Evolutionary conservation across 2,888 invertebrate species (phyloP).

Genomic region (Drosophila cyrtoloma): DNA sequence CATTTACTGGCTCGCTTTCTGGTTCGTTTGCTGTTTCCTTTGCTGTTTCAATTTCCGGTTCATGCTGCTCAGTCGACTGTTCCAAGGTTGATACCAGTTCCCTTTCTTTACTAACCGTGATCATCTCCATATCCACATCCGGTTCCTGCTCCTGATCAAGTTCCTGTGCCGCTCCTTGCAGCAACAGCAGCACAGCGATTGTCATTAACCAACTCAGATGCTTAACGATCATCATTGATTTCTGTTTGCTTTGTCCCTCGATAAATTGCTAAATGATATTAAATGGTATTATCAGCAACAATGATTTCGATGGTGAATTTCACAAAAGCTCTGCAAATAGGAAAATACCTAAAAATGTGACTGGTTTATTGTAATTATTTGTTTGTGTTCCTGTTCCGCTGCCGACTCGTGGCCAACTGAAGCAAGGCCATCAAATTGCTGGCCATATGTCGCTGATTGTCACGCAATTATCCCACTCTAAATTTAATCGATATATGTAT

Average conservation of each 20-base stretch:
- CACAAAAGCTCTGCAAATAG: constrained; percentile 57
- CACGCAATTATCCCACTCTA: constrained; percentile 73
- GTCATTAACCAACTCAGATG: constrained; percentile 36
- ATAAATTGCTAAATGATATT: constrained; percentile 6
- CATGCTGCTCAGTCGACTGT: constrained; percentile 7
- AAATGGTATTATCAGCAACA: constrained; percentile 27
- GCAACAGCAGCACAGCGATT: constrained; percentile 27
- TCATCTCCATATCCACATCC: not conserved
- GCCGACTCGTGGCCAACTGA: constrained; percentile 52
- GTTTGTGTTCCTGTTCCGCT: constrained; percentile 16
- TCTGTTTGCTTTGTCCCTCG: not conserved
- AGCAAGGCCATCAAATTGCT: constrained; percentile 40
- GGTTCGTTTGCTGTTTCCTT: not conserved
- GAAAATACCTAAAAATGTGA: constrained; percentile 12
- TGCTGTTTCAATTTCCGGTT: not conserved
- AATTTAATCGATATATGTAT: constrained; percentile 64
- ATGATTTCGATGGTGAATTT: not conserved
- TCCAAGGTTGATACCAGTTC: not conserved
- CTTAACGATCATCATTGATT: constrained; percentile 34
- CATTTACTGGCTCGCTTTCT: not conserved
- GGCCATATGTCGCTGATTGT: constrained; percentile 67
- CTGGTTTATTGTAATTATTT: not conserved
- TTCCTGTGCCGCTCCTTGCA: constrained; percentile 33
- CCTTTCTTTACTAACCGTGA: not conserved
- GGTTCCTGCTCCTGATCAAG: constrained; percentile 5